Evolutionary conservation across 2,113 vertebrate genomes (phyloP).

Genomic region (Gulo gulo): DNA sequence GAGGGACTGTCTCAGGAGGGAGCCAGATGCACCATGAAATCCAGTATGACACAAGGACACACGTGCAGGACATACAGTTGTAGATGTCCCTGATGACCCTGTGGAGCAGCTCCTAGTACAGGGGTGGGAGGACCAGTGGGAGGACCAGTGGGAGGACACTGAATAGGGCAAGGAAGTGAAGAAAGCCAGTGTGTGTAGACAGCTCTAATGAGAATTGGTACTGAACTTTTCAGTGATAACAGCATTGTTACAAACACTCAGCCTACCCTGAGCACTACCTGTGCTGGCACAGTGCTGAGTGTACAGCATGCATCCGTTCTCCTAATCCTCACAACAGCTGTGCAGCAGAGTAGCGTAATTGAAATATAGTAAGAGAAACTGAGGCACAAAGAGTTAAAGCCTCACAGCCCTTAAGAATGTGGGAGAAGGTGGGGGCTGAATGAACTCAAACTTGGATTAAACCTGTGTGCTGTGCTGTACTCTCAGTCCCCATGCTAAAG

Average conservation of each 20-base stretch:
- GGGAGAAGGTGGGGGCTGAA: not conserved
- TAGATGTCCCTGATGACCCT: not conserved
- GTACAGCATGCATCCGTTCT: fast-evolving
- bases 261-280: fast-evolving
- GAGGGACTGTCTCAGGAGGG: not conserved
- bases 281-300: too few species aligned
- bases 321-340: too few species aligned
- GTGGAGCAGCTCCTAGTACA: not conserved
- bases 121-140: not conserved
- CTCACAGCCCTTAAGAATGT: not conserved
- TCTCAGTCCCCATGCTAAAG: not conserved
- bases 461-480: not conserved
- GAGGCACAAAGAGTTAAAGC: not conserved
- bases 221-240: not conserved
- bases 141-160: not conserved
- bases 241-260: not conserved
- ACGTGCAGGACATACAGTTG: not conserved
- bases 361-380: not conserved
- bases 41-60: too few species aligned
- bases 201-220: not conserved
- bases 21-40: not conserved
- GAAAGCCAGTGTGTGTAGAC: not conserved
- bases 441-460: not conserved
- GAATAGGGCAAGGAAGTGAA: not conserved
- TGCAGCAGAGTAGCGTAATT: not conserved